Percentiles rank a stretch among this genome's conserved stretches.
These are phyloP conservation scores for Sinopyrophorus schimmeli DNA, from an alignment of 2,888 invertebrate genomes.

Conservation along the genomic window DNA sequence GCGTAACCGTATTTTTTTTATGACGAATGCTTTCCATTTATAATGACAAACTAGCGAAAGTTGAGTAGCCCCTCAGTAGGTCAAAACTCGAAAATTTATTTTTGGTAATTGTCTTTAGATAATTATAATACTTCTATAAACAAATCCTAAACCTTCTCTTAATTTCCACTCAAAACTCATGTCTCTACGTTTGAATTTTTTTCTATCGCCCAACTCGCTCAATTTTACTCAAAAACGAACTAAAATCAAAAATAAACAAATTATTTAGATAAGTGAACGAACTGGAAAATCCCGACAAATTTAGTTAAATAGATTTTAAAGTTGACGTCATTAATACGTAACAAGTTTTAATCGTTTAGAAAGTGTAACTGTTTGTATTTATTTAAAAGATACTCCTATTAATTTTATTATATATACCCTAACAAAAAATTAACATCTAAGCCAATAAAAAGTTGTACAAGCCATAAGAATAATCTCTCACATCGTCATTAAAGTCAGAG, in stretches of 20 bases:
- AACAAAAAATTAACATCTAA: no score
- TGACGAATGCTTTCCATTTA: slow-evolving; percentile 40
- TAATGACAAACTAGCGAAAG: slow-evolving; percentile 43
- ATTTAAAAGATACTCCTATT: no score
- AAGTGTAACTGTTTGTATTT: slow-evolving; percentile 11
- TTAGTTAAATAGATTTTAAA: slow-evolving; percentile 21
- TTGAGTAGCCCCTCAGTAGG: slow-evolving; percentile 41
- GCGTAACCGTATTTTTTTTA: slow-evolving; percentile 24
- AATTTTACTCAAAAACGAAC: no score
- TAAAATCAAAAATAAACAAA: no score
- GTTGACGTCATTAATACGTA: slow-evolving; percentile 22
- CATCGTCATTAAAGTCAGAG: no score
- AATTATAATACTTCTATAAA: no score
- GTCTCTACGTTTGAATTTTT: not conserved
- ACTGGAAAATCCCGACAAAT: slow-evolving; percentile 25
- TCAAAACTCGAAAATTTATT: slow-evolving; percentile 39
- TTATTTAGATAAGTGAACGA: slow-evolving; percentile 15
- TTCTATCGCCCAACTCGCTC: not conserved
- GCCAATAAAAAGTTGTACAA: no score
- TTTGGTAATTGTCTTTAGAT: slow-evolving; percentile 40
- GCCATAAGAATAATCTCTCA: no score
- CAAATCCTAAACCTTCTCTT: no score
- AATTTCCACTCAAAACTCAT: no score
- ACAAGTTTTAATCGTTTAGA: slow-evolving; percentile 19
- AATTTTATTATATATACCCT: no score